phyloP scores from a whole-genome alignment of 2,113 vertebrate species.

The Eptesicus fuscus region DNA sequence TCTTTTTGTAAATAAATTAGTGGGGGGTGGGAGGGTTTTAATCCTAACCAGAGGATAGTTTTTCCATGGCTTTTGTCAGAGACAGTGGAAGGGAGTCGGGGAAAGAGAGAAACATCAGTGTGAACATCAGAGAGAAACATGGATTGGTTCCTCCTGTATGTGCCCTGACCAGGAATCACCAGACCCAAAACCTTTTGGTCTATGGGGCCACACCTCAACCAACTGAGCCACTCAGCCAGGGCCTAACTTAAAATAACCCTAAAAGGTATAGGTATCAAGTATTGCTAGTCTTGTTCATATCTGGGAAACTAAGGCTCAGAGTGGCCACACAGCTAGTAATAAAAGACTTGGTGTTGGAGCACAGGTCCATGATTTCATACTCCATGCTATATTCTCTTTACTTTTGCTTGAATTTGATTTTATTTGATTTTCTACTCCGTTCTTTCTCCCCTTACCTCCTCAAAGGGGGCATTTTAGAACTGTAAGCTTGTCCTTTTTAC shows the following conservation, averaged over 20 bases:
- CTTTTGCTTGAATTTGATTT: neutral
- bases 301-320: neutral
- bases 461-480: neutral
- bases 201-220: neutral
- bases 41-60: neutral
- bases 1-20: neutral
- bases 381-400: neutral
- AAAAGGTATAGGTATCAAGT: neutral
- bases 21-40: neutral
- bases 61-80: neutral
- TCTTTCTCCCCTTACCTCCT: neutral
- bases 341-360: neutral
- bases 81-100: neutral
- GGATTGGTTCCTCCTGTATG: neutral
- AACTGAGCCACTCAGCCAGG: neutral
- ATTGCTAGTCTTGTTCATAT: neutral
- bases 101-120: neutral
- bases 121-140: neutral
- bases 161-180: neutral
- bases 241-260: neutral
- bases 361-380: neutral
- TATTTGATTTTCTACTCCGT: neutral
- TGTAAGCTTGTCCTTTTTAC: neutral
- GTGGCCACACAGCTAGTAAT: neutral
- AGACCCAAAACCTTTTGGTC: neutral